Conservation (phyloP, 1,140 invertebrate genomes). For the Pseudachorutes palmiensis region DNA sequence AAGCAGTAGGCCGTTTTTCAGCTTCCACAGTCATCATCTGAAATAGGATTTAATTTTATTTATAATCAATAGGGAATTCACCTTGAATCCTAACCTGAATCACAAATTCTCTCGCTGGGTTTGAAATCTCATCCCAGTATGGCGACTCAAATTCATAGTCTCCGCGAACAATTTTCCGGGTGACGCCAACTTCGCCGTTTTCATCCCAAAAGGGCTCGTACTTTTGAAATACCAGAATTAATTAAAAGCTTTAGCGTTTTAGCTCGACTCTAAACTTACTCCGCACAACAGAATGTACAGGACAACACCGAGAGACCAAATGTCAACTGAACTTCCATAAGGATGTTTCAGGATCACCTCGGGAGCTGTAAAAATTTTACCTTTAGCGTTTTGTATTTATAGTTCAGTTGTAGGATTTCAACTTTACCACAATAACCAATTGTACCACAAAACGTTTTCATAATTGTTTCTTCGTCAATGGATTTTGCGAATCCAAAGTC, state of each 20-base stretch:
- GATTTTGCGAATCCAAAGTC: conserved; percentile 48
- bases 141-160: conserved; percentile 45
- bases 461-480: conserved; percentile 40
- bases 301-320: conserved; percentile 52
- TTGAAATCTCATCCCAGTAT: conserved; percentile 48
- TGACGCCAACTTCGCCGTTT: conserved; percentile 42
- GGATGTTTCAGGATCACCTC: conserved; percentile 47
- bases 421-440: conserved; percentile 40
- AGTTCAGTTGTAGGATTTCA: neutral
- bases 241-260: neutral
- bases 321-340: conserved; percentile 46
- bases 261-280: neutral
- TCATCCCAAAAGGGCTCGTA: conserved; percentile 46
- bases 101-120: conserved; percentile 44
- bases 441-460: conserved; percentile 47
- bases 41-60: too few relatives aligned
- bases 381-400: neutral
- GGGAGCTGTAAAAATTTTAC: conserved; percentile 44
- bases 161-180: conserved; percentile 43
- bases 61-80: neutral
- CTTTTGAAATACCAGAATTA: neutral
- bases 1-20: conserved; percentile 46
- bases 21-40: conserved; percentile 48
- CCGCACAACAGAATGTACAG: conserved; percentile 45
- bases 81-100: conserved; percentile 38